Conservation (phyloP, 2,888 invertebrate species). For the Pyralis farinalis region DNA sequence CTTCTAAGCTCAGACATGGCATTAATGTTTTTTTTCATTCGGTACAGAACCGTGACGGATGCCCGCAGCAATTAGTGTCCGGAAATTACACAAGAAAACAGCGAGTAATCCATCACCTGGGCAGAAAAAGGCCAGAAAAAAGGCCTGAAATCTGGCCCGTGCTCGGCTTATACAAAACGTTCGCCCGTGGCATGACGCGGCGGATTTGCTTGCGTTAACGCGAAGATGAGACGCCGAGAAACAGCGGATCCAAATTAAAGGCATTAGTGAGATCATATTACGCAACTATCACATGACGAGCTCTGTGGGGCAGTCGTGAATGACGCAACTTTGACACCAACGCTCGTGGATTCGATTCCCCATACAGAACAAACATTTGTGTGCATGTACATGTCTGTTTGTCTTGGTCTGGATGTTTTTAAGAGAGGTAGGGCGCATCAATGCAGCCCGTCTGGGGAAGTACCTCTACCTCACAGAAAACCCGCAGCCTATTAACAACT, state of each 20-base stretch:
- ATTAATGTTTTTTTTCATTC: constrained; percentile 57
- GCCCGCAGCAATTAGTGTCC: constrained; percentile 73
- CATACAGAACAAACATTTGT: too few relatives aligned
- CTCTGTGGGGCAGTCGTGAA: too few relatives aligned
- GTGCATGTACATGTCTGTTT: too few relatives aligned
- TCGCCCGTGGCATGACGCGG: constrained; percentile 41
- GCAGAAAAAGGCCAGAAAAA: constrained; percentile 55
- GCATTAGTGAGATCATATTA: neutral
- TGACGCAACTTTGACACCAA: too few relatives aligned
- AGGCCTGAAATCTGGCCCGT: constrained; percentile 66
- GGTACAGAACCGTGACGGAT: constrained; percentile 63
- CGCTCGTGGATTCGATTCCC: too few relatives aligned
- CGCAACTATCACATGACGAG: neutral
- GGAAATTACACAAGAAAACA: constrained; percentile 78
- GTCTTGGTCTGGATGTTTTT: too few relatives aligned
- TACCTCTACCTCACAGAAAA: too few relatives aligned
- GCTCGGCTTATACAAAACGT: constrained; percentile 54
- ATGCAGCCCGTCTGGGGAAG: too few relatives aligned
- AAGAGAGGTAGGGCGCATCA: too few relatives aligned
- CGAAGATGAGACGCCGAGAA: constrained; percentile 2
- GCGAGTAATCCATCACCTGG: constrained; percentile 73
- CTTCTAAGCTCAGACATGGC: constrained; percentile 25
- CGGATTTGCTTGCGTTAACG: constrained; percentile 26
- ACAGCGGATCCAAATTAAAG: constrained; percentile 1
- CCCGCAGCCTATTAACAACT: too few relatives aligned